Base-by-base conservation (phyloP, 2,113 vertebrate genomes). In the Anseranas semipalmata region DNA sequence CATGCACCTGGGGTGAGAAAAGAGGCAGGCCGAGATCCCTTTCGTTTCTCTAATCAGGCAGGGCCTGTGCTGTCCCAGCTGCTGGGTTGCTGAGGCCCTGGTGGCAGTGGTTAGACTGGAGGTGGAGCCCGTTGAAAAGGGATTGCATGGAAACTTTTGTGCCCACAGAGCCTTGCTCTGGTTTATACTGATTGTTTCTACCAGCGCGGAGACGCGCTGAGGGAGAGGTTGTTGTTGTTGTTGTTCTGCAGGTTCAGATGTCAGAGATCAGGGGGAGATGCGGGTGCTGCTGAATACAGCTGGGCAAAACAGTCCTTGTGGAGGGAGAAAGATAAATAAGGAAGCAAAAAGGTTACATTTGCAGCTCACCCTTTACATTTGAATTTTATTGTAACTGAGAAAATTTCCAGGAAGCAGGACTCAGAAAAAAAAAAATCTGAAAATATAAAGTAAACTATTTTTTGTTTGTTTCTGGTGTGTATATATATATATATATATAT, bases 1-100 rank as follows among this genome's bases (percentile, higher is more conserved):
- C 13, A 9, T 9, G 28, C 6, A 37, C 9, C 46, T 67, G 27
- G 32, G 16, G 16, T 15, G 20, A 56, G 33, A 41, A 39, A 16
- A n/a, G 45, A 15, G 22, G 17, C n/a, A 45, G 16, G 10, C 13
- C 1, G 1, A 0, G 1, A 75, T 35, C 33, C 16, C 33, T 76
- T 84, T 71, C 62, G 9, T 59, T 77, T 85, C 70, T 48, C 37
- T 76, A 80, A 80, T 50, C 10, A 6, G 17, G 71, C 76, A 81
- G 10, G 33, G 6, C 59, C 50, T 46, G 27, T 4, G 18, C 39
- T 43, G 39, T 56, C 56, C 53, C 28, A 80, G 35, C 15, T 83
- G 74, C 82, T 85, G 65, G 30, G 72, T 80, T 88, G 22, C 53
- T 9, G 27, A 75, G 20, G 20, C 46, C 8, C 39, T 37, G 20